Evolutionary conservation across 2,888 invertebrate species (phyloP), one percentile per base, ranked within the genome.

Genomic region (Spatulosminthurus flaviceps): DNA sequence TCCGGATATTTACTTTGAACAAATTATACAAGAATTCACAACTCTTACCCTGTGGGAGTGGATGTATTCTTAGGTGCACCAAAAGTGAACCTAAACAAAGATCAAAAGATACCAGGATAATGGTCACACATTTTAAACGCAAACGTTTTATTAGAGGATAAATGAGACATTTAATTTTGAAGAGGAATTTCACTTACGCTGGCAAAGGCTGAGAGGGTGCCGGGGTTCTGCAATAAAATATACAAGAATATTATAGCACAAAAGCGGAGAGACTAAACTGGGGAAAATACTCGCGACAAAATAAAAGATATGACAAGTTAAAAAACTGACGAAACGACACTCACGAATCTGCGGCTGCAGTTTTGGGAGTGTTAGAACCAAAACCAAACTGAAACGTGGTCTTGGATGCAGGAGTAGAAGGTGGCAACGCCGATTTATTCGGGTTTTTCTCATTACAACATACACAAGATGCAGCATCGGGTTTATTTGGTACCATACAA

Each of bases 391-490:
- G 34, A 66, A 75, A 75, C 1, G 64, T 1, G 22, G 75, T 9
- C 7, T 64, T 64, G 1, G 64, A 24, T 24, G 75, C 28, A 13
- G 66, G 24, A 21, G 42, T 1, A 61, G 75, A 11, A 1, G 34
- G 7, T 11, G 60, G 1, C 9, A 66, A 11, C 34, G 4, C 29
- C 34, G 61, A 19, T 22, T 22, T 51, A 66, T 61, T 76, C n/a
- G 79, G 76, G 70, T 79, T 79, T 60, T 79, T 79, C 21, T 75
- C 76, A 61, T 16, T 21, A 76, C 79, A 79, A 26, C 79, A 79
- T 43, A 76, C 70, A 42, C 79, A 79, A 22, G 29, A 1, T n/a
- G 61, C 24, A 11, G 61, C 75, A 1, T 75, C 79, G 1, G 70
- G 24, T 64, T 79, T 75, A 42, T 79, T 79, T 16, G 69, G 41